Evolutionary conservation across 1,140 invertebrate species (phyloP), one percentile per base, ranked within the genome.

Genomic region (Druon quercuslanigerum): DNA sequence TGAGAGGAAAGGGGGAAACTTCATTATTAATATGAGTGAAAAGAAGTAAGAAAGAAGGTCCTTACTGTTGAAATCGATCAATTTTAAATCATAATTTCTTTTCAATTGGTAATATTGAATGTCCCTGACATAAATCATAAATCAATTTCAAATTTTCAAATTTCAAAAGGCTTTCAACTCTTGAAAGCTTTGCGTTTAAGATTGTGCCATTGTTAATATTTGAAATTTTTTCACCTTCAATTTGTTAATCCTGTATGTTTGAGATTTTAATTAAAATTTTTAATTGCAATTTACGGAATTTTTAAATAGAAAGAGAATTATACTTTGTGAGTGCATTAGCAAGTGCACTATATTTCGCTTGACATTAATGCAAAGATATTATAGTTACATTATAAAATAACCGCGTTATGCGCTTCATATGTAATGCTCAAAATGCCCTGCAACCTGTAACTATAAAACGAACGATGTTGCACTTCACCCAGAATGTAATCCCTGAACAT

Each of bases 361-460:
- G 25, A 66, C 57, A 40, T 25, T 66, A 66, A 66, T 66, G 57
- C 12, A 66, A 8, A 66, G 57, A 25, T 66, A 25, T 66, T 66
- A 66, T 40, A 16, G 57, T 66, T 25, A 66, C 25, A 66, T 66
- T 33, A 66, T 5, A 20, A 25, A 66, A 20, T 25, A 40, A 66
- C 57, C 6, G 33, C 11, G 20, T 66, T 66, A 66, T 6, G 16
- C 40, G 25, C 25, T 33, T 2, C 25, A 33, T 33, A 33, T 66
- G 19, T 3, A 66, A 66, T 25, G 20, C 25, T 33, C 40, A 66
- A 66, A 66, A 66, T 66, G 7, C 57, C 16, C 57, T 33, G 20
- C 57, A 33, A 16, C 11, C 25, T 33, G 13, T 66, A 25, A 66
- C 57, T 66, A 66, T 66, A 66, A 66, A 66, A 66, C 40, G 16